Evolutionary conservation across 2,113 vertebrate species (phyloP).

Genomic region (Eptatretus burgeri): DNA sequence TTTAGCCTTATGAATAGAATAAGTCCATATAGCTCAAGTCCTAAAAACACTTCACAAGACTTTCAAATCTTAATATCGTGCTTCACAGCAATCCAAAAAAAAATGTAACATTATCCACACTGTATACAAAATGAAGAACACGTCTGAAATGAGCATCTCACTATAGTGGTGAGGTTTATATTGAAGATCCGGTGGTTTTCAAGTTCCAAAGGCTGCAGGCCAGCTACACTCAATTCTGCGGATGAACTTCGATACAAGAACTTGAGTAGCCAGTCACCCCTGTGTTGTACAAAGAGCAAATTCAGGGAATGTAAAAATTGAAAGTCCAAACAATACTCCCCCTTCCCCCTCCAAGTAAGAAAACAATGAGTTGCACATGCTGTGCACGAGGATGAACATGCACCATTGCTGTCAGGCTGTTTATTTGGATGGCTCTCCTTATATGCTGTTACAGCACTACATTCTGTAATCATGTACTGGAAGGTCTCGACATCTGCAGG

Average conservation of each 20-base stretch:
- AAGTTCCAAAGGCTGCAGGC: conserved; percentile 47
- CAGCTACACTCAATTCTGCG: conserved; percentile 44
- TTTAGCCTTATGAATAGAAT: too few species aligned
- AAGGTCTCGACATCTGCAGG: too few species aligned
- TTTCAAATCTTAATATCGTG: background rate
- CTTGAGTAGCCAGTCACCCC: conserved; percentile 72
- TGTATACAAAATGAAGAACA: background rate
- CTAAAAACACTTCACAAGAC: background rate
- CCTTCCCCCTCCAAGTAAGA: background rate
- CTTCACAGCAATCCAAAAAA: background rate
- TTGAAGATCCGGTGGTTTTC: conserved; percentile 47
- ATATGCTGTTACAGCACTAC: too few species aligned
- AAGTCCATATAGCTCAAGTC: background rate
- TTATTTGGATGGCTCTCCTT: too few species aligned
- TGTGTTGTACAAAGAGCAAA: conserved; percentile 12
- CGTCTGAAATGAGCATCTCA: conserved; percentile 21
- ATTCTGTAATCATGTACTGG: too few species aligned
- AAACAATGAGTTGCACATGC: too few species aligned
- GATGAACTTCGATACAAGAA: conserved; percentile 74
- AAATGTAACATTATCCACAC: background rate
- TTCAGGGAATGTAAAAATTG: too few species aligned
- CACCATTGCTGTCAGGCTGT: too few species aligned
- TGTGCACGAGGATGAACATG: too few species aligned
- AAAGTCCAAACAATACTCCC: too few species aligned
- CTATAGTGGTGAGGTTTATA: conserved; percentile 59